A percentile compares a stretch with the other conserved stretches of the same genome.
Evolutionary conservation across 2,797 vertebrate genomes (phyloP).

Genomic region (Cuculus canorus): DNA sequence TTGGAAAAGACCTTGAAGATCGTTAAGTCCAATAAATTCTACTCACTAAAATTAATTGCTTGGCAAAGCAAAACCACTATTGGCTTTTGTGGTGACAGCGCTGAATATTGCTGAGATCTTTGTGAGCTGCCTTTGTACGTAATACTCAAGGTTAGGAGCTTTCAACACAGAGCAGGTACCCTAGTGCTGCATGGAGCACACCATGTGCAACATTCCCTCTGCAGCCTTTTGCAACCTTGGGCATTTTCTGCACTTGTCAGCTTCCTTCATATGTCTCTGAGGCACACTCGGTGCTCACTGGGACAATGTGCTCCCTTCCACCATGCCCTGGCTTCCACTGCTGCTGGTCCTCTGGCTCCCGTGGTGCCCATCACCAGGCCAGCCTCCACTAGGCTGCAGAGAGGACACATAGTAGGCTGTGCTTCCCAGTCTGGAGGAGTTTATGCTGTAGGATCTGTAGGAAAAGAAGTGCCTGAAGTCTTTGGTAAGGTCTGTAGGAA

Average conservation of each 20-base stretch:
- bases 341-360: not conserved
- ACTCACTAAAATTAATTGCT: not conserved
- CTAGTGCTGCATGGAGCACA: not conserved
- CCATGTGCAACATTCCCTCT: not conserved
- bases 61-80: not conserved
- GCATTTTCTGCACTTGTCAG: not conserved
- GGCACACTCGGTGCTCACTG: not conserved
- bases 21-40: not conserved
- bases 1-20: no score
- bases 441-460: not conserved
- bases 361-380: not conserved
- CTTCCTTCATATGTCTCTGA: not conserved
- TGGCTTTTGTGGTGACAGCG: not conserved
- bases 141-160: not conserved
- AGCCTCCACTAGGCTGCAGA: not conserved
- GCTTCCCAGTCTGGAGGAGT: not conserved
- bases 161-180: not conserved
- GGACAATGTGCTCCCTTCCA: not conserved
- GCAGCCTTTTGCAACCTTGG: not conserved
- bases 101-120: not conserved
- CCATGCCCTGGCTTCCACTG: accelerated
- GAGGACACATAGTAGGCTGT: not conserved
- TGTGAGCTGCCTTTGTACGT: accelerated
- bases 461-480: not conserved
- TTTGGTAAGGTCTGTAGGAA: not conserved